A percentile compares a stretch with the other conserved stretches of the same genome.
These are phyloP conservation scores for Trachythela sp. DNA, from an alignment of 64 coral and sea anemone genomes.

Conservation along the genomic window DNA sequence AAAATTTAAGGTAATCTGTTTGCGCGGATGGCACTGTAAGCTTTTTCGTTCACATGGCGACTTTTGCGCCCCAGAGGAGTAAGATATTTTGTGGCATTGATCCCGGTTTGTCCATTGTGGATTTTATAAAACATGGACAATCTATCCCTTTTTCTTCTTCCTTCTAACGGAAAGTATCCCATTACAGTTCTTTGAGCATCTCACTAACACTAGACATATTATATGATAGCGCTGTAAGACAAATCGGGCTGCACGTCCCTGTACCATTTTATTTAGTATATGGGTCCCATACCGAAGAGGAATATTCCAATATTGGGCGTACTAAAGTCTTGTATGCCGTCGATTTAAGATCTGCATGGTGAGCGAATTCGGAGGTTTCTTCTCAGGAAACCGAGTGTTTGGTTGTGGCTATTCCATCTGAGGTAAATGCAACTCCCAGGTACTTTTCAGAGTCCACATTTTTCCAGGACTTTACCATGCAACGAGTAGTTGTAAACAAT, in stretches of 20 bases:
- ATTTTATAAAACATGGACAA: constrained; percentile 25
- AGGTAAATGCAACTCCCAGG: neutral
- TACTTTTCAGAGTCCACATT: neutral
- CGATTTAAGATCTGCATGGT: constrained; percentile 21
- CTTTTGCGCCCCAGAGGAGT: neutral
- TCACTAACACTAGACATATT: constrained; percentile 25
- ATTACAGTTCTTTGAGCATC: constrained; percentile 1
- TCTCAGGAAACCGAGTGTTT: constrained; percentile 6
- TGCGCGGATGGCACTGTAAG: neutral
- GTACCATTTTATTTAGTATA: constrained; percentile 20
- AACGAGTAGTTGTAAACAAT: neutral
- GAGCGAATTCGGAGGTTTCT: constrained; percentile 12
- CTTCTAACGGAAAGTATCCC: constrained; percentile 28
- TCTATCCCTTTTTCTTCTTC: constrained; percentile 30
- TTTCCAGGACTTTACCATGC: neutral
- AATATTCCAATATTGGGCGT: constrained; percentile 18
- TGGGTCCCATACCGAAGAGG: neutral
- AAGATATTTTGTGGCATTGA: neutral
- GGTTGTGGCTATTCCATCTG: constrained; percentile 15
- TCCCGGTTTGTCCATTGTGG: neutral
- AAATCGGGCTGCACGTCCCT: constrained; percentile 13
- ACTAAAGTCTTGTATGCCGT: constrained; percentile 33
- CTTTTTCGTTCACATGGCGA: neutral
- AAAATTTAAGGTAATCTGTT: constrained; percentile 1
- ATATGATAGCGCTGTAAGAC: constrained; percentile 19